phyloP scores from a whole-genome alignment of 2,113 vertebrate species.

The Pseudonaja textilis region DNA sequence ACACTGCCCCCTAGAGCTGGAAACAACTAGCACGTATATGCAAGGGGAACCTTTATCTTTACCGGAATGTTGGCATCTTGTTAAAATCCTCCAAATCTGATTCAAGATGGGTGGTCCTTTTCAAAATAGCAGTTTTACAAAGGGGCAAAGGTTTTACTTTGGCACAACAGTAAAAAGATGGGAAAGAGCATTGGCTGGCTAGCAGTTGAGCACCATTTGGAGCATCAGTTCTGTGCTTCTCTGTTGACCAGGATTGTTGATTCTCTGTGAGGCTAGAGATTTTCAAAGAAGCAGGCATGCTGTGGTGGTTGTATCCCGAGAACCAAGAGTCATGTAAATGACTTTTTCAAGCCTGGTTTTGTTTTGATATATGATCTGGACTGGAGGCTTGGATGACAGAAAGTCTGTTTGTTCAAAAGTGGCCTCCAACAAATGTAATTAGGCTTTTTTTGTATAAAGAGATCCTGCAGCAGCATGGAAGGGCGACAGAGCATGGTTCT shows the following conservation, averaged over 20 bases:
- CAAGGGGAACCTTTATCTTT: too few species aligned
- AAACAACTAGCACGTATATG: too few species aligned
- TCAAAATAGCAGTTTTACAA: not conserved
- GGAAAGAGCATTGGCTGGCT: not conserved
- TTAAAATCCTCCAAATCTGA: not conserved
- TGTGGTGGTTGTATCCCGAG: not conserved
- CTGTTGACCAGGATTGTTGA: not conserved
- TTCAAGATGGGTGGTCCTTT: not conserved
- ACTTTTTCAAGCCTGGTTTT: not conserved
- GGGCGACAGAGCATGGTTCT: not conserved
- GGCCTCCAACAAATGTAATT: not conserved
- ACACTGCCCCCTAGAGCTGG: too few species aligned
- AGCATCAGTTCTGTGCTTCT: not conserved
- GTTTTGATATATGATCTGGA: not conserved
- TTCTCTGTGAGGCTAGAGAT: not conserved
- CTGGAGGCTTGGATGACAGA: not conserved
- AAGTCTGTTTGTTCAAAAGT: not conserved
- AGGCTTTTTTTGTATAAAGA: not conserved
- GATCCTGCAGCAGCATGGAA: not conserved
- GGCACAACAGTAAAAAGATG: not conserved
- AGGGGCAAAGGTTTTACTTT: not conserved
- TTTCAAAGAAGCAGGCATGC: not conserved
- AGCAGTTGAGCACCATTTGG: not conserved
- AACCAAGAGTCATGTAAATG: not conserved
- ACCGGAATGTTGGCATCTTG: not conserved